Evolutionary conservation across 2,113 vertebrate species (phyloP).

Genomic region (Epinephelus lanceolatus): DNA sequence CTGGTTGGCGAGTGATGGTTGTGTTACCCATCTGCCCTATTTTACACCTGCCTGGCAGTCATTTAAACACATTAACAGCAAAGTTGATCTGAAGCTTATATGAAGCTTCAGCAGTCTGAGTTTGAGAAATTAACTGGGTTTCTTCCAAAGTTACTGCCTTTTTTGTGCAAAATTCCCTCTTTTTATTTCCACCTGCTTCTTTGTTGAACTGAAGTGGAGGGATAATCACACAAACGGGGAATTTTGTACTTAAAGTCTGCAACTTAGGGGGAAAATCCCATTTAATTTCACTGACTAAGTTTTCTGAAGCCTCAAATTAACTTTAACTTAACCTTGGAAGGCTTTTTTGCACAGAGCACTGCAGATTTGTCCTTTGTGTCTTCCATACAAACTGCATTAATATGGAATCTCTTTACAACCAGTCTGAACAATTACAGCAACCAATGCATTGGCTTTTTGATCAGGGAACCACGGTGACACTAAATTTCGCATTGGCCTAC

Average conservation of each 20-base stretch:
- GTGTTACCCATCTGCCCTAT: constrained; percentile 27
- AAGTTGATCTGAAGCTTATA: neutral
- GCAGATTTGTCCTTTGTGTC: neutral
- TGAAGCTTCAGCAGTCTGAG: neutral
- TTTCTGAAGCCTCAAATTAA: neutral
- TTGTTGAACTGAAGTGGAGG: neutral
- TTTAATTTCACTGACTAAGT: neutral
- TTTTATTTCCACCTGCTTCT: neutral
- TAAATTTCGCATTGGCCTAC: no score
- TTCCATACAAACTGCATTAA: neutral
- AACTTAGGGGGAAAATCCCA: no score
- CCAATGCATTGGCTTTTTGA: no score
- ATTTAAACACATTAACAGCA: neutral
- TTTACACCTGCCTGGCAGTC: constrained; percentile 29
- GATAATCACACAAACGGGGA: neutral
- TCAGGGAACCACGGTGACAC: no score
- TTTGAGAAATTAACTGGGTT: neutral
- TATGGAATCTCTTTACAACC: neutral
- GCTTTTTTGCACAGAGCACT: neutral
- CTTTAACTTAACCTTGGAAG: neutral
- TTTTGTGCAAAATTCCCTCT: neutral
- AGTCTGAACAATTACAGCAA: neutral
- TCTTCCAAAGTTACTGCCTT: neutral
- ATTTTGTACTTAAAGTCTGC: neutral
- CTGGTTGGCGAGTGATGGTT: constrained; percentile 19